Conservation (phyloP, 2,113 vertebrate species). For the Nesoenas mayeri region DNA sequence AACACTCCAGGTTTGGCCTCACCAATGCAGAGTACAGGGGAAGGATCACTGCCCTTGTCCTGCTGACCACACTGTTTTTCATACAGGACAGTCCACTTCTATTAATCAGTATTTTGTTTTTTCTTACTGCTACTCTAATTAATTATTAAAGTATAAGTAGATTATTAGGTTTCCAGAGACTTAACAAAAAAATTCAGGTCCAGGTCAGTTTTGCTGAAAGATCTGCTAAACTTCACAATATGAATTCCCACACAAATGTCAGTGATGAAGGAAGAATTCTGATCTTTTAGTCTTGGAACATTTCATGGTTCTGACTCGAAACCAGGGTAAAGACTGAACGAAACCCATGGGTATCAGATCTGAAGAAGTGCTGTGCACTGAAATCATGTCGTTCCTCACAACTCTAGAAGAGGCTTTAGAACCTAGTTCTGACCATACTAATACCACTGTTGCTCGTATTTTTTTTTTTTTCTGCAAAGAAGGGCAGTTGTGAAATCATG, state of each 20-base stretch:
- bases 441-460: neutral
- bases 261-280: neutral
- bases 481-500: neutral
- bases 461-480: neutral
- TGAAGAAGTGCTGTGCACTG: neutral
- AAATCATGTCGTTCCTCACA: accelerated
- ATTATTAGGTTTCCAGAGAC: neutral
- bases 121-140: neutral
- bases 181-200: neutral
- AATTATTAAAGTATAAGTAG: neutral
- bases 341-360: neutral
- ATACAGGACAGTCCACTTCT: neutral
- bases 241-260: neutral
- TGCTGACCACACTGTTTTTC: too few relatives aligned
- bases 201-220: neutral
- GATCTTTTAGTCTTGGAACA: neutral
- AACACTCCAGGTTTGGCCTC: too few relatives aligned
- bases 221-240: neutral
- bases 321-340: neutral
- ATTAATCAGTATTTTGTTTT: neutral
- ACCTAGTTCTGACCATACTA: neutral
- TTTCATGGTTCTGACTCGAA: neutral
- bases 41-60: too few relatives aligned
- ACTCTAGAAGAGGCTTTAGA: neutral
- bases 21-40: too few relatives aligned